Base-by-base conservation (phyloP, 2,113 vertebrate genomes). In the Phodopus roborovskii region DNA sequence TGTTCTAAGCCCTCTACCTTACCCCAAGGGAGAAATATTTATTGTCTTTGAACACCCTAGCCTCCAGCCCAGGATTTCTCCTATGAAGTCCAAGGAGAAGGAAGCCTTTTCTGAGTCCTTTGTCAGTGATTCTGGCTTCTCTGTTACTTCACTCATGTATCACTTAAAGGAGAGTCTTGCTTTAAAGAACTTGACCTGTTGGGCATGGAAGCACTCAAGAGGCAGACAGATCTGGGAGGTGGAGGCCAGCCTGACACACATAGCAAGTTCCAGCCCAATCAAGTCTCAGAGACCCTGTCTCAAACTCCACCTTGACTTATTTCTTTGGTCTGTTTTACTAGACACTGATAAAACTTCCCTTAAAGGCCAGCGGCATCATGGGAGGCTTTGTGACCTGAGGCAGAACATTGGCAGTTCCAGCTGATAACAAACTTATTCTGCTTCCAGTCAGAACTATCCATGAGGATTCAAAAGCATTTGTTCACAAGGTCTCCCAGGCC, bases 71-170 rank as follows among this genome's bases (percentile, higher is more conserved):
- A 94, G 66, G 71, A 3, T 78, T 39, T 91, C 73, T 91, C 95
- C 92, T 95, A 94, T 95, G 96, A 96, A 97, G 92, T 81, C 58
- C 50, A 28, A 56, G n/a, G 84, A 86, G 56, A 60, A 70, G 24
- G 45, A 3, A 26, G 20, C 58, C 86, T 91, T 92, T 28, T 91
- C 87, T 77, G 19, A 30, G 48, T 39, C 78, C 19, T 60, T 30
- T 36, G 1, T 85, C 42, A 83, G 7, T 45, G 50, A 56, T 74
- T 90, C 88, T 83, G 66, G 88, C 74, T 56, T 88, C 96, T 96
- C 96, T 96, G 94, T 98, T 97, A 97, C 97, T 97, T 96, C 81
- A 83, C 84, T 66, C 10, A 53, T 39, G 9, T 48, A 22, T 94
- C 68, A 74, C 77, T 89, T 81, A 56, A 58, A 26, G 53, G 19